Conservation (phyloP, 2,888 invertebrate genomes). For the Cantharis flavilabris region DNA sequence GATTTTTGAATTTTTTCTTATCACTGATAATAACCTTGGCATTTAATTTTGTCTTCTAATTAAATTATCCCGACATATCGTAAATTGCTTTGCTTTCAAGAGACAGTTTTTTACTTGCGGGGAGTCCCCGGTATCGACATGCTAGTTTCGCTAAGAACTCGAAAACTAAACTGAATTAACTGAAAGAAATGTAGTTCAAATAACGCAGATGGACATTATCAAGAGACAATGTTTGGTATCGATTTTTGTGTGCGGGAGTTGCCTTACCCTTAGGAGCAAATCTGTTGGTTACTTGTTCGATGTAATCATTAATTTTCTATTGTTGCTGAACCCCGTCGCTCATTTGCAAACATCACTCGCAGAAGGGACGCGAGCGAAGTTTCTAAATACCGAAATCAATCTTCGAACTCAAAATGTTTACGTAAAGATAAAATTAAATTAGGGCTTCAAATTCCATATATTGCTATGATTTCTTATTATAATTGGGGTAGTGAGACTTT, state of each 20-base stretch:
- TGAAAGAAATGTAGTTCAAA: neutral
- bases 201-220: neutral
- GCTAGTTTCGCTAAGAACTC: too few species aligned
- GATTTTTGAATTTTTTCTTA: neutral
- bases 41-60: neutral
- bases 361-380: neutral
- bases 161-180: too few species aligned
- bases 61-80: neutral
- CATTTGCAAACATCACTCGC: neutral
- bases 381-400: too few species aligned
- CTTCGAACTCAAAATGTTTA: too few species aligned
- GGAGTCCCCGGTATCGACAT: too few species aligned
- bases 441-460: too few species aligned
- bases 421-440: neutral
- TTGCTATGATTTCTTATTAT: too few species aligned
- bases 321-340: neutral
- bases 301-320: neutral
- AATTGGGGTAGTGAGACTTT: too few species aligned
- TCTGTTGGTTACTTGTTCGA: neutral
- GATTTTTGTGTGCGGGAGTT: neutral
- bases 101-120: neutral
- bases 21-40: neutral
- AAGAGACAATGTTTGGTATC: neutral
- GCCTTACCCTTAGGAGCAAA: neutral
- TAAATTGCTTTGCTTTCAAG: neutral